Evolutionary conservation across 1,140 invertebrate species (phyloP).

Genomic region (Stegodyphus dumicola): DNA sequence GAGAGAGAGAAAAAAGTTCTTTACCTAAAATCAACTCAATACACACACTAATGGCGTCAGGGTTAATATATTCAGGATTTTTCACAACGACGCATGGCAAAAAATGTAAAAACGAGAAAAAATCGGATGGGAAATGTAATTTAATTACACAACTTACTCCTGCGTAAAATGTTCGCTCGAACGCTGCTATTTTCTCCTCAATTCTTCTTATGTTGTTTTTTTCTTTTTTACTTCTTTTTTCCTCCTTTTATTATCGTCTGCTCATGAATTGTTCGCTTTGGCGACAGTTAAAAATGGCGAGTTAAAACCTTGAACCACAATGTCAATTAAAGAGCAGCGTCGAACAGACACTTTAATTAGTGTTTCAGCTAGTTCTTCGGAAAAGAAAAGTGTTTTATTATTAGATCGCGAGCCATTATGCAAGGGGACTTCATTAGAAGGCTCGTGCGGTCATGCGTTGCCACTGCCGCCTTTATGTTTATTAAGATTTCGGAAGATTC

Average conservation of each 20-base stretch:
- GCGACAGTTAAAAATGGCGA: slow-evolving; percentile 59
- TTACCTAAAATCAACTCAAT: slow-evolving; percentile 49
- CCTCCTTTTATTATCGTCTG: slow-evolving; percentile 28
- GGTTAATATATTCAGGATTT: slow-evolving; percentile 55
- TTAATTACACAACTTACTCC: slow-evolving; percentile 54
- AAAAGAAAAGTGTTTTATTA: slow-evolving; percentile 58
- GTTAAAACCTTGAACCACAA: slow-evolving; percentile 59
- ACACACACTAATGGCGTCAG: slow-evolving; percentile 34
- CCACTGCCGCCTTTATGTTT: slow-evolving; percentile 40
- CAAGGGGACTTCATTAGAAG: slow-evolving; percentile 43
- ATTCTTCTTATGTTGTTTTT: background rate
- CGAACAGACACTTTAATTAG: slow-evolving; percentile 58
- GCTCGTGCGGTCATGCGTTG: slow-evolving; percentile 42
- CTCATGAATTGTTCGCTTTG: slow-evolving; percentile 37
- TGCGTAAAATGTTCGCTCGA: slow-evolving; percentile 44
- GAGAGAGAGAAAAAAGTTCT: slow-evolving; percentile 3
- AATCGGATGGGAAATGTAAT: slow-evolving; percentile 34
- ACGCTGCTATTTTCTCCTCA: slow-evolving; percentile 31
- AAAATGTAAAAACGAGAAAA: slow-evolving; percentile 3
- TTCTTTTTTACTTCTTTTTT: background rate
- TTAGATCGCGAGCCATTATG: slow-evolving; percentile 46
- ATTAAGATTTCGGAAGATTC: slow-evolving; percentile 29
- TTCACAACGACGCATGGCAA: slow-evolving; percentile 13
- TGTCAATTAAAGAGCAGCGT: slow-evolving; percentile 54
- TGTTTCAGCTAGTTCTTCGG: slow-evolving; percentile 6